Evolutionary conservation across 2,888 invertebrate genomes (phyloP), one percentile per base, ranked within the genome.

Genomic region (Germaria angustata): DNA sequence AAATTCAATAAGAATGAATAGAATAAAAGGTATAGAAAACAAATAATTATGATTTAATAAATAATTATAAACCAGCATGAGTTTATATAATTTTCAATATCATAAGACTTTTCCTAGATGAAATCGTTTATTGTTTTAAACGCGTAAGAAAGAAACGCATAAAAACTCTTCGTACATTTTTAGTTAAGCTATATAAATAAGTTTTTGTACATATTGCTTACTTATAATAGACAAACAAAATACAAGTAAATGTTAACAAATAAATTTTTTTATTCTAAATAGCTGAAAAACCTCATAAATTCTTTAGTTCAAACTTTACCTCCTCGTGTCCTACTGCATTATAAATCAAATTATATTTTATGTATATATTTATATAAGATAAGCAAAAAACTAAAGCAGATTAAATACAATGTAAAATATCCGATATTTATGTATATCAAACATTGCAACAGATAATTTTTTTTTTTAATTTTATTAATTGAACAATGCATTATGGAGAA

Each of bases 151-250:
- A 65, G 71, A 57, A 36, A 32, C 65, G 36, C 36, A 72, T 71
- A 53, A 59, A 73, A 8, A 32, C 20, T 68, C 44, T 61, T 66
- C 71, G 49, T 59, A 78, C 28, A 68, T 73, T 63, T 68, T 69
- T 66, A n/a, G n/a, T 59, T 81, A 81, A 81, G 69, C 71, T 68
- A 68, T n/a, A n/a, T n/a, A n/a, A 24, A 53, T 79, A 79, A 82
- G 81, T 75, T 79, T 65, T 82, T 82, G 79, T 82, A 82, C 49
- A 82, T 82, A 82, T n/a, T n/a, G n/a, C 28, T 61, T 61, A 73
- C 28, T 34, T 9, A 51, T 80, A 59, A 75, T 49, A 63, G 24
- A 32, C 59, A 41, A 71, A 80, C 44, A 39, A 49, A 66, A 39
- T 11, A 32, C 49, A 59, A 51, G 17, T 68, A 46, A 24, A 22